These are phyloP conservation scores for Xanthorhoe spadicearia DNA, from an alignment of 2,888 invertebrate species.

Conservation along the genomic window DNA sequence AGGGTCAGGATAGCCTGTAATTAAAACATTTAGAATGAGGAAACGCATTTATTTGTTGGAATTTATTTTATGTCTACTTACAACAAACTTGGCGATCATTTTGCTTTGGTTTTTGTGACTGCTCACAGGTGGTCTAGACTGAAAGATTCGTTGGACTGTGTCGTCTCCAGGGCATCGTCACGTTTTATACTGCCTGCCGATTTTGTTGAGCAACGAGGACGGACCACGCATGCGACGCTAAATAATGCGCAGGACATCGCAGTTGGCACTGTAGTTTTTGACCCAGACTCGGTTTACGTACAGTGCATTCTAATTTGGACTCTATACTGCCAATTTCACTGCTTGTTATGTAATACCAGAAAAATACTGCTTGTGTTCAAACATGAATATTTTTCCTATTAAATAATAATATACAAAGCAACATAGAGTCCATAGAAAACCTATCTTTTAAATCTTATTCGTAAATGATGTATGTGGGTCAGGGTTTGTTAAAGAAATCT, in stretches of 20 bases:
- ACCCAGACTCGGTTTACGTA: constrained; percentile 72
- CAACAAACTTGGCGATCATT: constrained; percentile 84
- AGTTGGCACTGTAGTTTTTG: constrained; percentile 69
- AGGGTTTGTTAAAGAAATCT: constrained; percentile 50
- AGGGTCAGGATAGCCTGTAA: constrained; percentile 72
- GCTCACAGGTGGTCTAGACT: constrained; percentile 67
- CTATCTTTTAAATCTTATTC: constrained; percentile 44
- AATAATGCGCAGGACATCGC: constrained; percentile 75
- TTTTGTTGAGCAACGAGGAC: constrained; percentile 68
- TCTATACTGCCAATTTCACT: constrained; percentile 76
- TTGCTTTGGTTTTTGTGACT: constrained; percentile 75
- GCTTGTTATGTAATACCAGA: constrained; percentile 69
- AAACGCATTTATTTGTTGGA: neutral
- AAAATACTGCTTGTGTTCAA: constrained; percentile 40
- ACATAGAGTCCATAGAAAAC: constrained; percentile 39
- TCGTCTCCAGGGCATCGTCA: constrained; percentile 67
- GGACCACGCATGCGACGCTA: constrained; percentile 56
- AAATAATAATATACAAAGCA: constrained; percentile 15
- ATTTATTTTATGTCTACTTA: constrained; percentile 52
- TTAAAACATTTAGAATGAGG: constrained; percentile 14
- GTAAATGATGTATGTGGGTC: constrained; percentile 43
- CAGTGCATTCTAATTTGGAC: constrained; percentile 78
- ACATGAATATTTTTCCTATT: constrained; percentile 35
- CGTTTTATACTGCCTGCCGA: constrained; percentile 72
- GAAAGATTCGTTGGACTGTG: constrained; percentile 72